Conservation (phyloP, 2,797 vertebrate genomes). For the Rhinichthys osculus region DNA sequence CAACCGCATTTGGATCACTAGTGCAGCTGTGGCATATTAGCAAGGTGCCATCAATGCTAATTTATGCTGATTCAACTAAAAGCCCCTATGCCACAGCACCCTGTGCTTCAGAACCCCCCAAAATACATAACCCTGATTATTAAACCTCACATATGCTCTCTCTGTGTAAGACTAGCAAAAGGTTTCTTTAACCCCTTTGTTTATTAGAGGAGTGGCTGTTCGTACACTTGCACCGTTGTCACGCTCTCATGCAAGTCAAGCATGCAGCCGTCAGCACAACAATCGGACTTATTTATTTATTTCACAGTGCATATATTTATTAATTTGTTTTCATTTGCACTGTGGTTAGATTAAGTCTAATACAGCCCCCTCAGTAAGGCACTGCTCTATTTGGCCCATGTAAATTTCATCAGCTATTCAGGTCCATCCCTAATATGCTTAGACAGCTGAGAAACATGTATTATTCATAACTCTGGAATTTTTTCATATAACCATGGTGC, state of each 20-base stretch:
- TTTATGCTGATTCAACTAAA: constrained; percentile 84
- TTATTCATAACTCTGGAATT: constrained; percentile 79
- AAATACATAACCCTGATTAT: constrained; percentile 4
- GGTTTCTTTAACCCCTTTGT: not conserved
- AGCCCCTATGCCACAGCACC: constrained; percentile 65
- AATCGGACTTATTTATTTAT: constrained; percentile 58
- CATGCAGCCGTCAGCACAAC: constrained; percentile 35
- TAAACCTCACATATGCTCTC: not conserved
- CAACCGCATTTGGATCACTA: constrained; percentile 70
- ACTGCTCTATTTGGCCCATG: constrained; percentile 64
- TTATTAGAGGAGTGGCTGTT: not conserved
- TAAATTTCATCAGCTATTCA: constrained; percentile 65
- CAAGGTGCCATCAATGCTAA: constrained; percentile 82
- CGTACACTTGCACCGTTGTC: not conserved
- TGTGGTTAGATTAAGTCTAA: constrained; percentile 62
- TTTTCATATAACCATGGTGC: constrained; percentile 70
- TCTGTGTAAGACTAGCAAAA: not conserved
- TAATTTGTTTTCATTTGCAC: constrained; percentile 66
- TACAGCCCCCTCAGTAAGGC: constrained; percentile 61
- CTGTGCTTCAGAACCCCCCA: constrained; percentile 14
- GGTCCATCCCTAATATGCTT: constrained; percentile 72
- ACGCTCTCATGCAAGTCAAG: constrained; percentile 40
- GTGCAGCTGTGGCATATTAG: constrained; percentile 81
- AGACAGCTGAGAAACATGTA: constrained; percentile 70
- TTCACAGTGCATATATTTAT: constrained; percentile 60